Conservation (phyloP, 2,888 invertebrate genomes). For the Dryobota labecula region DNA sequence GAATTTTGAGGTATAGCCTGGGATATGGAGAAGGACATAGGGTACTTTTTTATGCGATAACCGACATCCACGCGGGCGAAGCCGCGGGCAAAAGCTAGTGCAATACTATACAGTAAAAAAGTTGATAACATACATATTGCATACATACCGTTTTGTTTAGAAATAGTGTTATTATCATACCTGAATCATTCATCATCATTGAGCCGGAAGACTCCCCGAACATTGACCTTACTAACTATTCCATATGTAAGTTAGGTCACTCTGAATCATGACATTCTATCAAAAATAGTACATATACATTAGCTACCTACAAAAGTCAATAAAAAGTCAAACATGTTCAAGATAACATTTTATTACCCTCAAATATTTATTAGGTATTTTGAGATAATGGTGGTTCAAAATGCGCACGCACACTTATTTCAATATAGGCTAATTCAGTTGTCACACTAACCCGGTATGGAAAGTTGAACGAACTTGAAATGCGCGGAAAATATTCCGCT, state of each 20-base stretch:
- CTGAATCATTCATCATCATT: slow-evolving; percentile 40
- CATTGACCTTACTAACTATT: slow-evolving; percentile 25
- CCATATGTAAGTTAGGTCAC: slow-evolving; percentile 20
- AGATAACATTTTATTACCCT: slow-evolving; percentile 48
- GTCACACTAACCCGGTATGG: slow-evolving; percentile 54
- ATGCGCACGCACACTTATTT: slow-evolving; percentile 24
- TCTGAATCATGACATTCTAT: slow-evolving; percentile 16
- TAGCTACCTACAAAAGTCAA: slow-evolving; percentile 25
- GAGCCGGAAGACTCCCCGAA: slow-evolving; percentile 22
- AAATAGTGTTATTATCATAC: slow-evolving; percentile 22
- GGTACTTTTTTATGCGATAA: no score
- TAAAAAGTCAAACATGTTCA: slow-evolving; percentile 37
- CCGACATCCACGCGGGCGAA: no score
- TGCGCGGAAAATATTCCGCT: slow-evolving; percentile 39
- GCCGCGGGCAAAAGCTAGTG: no score
- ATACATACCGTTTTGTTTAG: slow-evolving; percentile 9
- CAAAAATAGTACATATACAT: slow-evolving; percentile 8
- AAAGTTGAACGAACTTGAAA: slow-evolving; percentile 57
- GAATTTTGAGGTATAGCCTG: no score
- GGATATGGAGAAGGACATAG: no score
- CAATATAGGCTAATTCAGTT: slow-evolving; percentile 35
- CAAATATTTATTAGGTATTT: slow-evolving; percentile 48
- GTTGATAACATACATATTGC: not conserved
- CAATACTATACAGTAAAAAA: not conserved
- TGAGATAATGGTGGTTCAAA: slow-evolving; percentile 22